A percentile compares a stretch with the other conserved stretches of the same genome.
These are phyloP conservation scores for Norana najaformis DNA, from an alignment of 2,888 invertebrate species.

Conservation along the genomic window DNA sequence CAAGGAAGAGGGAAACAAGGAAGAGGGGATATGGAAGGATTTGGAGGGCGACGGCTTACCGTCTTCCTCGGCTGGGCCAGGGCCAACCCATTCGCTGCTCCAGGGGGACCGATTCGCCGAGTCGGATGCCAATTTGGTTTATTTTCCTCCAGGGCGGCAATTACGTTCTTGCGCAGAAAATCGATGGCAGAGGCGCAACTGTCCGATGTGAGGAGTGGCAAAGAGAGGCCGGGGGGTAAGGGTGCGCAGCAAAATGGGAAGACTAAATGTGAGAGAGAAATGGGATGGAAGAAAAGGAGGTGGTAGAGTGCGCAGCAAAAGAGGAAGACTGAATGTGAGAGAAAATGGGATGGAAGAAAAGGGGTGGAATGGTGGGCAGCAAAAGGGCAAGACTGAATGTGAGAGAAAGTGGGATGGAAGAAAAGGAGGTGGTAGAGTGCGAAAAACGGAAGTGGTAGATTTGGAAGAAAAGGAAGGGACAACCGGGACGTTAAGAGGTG, in stretches of 20 bases:
- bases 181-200: neutral
- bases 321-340: too few relatives aligned
- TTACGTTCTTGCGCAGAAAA: neutral
- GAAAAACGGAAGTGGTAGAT: neutral
- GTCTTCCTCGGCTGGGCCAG: too few relatives aligned
- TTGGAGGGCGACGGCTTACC: neutral
- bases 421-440: neutral
- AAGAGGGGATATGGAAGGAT: neutral
- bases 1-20: neutral
- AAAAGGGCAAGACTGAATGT: neutral
- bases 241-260: neutral
- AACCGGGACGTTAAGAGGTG: too few relatives aligned
- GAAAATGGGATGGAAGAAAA: neutral
- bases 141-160: neutral
- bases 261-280: too few relatives aligned
- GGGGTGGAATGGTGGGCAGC: neutral
- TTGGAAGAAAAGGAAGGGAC: too few relatives aligned
- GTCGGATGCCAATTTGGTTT: neutral
- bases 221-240: neutral
- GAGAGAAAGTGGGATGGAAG: too few relatives aligned
- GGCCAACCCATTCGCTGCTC: neutral
- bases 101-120: conserved; percentile 3
- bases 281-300: neutral
- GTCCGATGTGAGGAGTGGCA: neutral
- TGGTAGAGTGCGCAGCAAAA: neutral